Evolutionary conservation across 2,888 invertebrate species (phyloP), one percentile per base, ranked within the genome.

Genomic region (Clistopyga incitator): DNA sequence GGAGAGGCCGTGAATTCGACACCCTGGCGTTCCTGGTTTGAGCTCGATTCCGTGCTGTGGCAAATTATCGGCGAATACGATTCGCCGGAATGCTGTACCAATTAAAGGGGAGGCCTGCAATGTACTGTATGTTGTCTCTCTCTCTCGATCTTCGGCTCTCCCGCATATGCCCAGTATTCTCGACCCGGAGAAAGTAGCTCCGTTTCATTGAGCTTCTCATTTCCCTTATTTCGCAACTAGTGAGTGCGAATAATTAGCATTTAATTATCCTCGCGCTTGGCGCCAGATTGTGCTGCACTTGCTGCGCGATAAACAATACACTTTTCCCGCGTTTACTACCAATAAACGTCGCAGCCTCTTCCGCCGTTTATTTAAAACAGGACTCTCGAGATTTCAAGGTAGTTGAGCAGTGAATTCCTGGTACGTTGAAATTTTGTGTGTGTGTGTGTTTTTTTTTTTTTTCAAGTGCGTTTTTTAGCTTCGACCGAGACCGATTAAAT

Each of bases 11-110:
- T 38, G 71, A 83, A 83, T 83, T 79, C 71, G 71, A 83, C 79
- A 83, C 79, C 59, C 78, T 50, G 68, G 11, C 65, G 61, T 75
- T 75, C 52, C 64, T 59, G 11, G 70, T 78, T 61, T 65, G 10
- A 50, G 42, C 38, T 56, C 75, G 61, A 61, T 71, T 11, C 61
- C 61, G 38, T 70, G 50, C 71, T 23, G 54, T 65, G 59, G 79
- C 71, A 72, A 76, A 83, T 76, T 83, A 83, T 83, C 79, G 82
- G 76, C 65, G 68, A 83, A 76, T 71, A 47, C 79, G 76, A 83
- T 83, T 83, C 71, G 18, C 45, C 45, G 82, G 82, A 83, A 79
- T 76, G 78, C 78, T 45, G 45, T 45, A 68, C 78, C 82, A 82
- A 82, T 82, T 78, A 82, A 82, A 82, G 78, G 72, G 77, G 52